Evolutionary conservation across 2,113 vertebrate genomes (phyloP), one percentile per base, ranked within the genome.

Genomic region (Saimiri boliviensis): DNA sequence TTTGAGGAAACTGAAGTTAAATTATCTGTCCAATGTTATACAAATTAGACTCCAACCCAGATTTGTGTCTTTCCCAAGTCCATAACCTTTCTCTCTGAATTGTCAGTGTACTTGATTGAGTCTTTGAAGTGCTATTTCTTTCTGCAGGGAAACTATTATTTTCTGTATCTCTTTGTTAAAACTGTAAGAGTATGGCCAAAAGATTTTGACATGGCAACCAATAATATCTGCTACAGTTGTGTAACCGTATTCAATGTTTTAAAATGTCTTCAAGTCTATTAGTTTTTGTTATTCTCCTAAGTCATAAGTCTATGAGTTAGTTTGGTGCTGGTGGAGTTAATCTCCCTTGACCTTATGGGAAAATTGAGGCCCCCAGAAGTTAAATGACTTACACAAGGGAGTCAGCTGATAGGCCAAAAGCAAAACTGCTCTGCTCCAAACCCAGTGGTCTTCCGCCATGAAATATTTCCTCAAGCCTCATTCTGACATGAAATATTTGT

Each of bases 81-180:
- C 37, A 0, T 35, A 40, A 40, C 30, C 1, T 68, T 84, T 23
- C 3, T n/a, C 40, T 79, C 54, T 85, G 45, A 54, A 40, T 70
- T 58, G n/a, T 37, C 42, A 27, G 4, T 14, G 21, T 27, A 42
- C 32, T 71, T 27, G 8, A 3, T 30, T 79, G 58, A 79, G 23
- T 85, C 56, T 74, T 60, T 35, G 35, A 83, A 90, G 30, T 47
- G 87, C 63, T 84, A 17, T n/a, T 37, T 84, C 27, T 45, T 37
- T 13, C n/a, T 76, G 13, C 42, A 96, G 7, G 27, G n/a, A 89
- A 40, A 68, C 20, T 42, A 32, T n/a, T 76, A 35, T 27, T 88
- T 84, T 74, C 82, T 58, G 30, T 40, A 84, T 81, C 42, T 96
- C 81, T 93, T 88, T 52, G 30, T 87, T 76, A 66, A 92, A 92